phyloP scores from a whole-genome alignment of 2,888 invertebrate species.

The Lissonota sp. region DNA sequence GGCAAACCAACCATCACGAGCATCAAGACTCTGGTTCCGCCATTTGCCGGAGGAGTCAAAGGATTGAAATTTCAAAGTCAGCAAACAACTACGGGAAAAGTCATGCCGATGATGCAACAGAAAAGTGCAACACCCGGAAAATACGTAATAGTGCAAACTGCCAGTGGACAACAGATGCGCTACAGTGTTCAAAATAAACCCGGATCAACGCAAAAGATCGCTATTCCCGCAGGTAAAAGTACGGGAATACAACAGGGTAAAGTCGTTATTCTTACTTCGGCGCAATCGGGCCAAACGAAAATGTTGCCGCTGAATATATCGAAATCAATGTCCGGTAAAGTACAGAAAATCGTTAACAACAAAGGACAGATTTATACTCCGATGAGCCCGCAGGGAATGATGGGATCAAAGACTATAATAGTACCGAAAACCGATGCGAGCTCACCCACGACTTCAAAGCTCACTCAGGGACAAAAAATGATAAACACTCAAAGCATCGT shows the following conservation, averaged over 20 bases:
- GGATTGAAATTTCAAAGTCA: constrained; percentile 77
- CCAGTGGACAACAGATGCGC: constrained; percentile 77
- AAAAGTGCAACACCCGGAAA: constrained; percentile 76
- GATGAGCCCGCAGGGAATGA: constrained; percentile 71
- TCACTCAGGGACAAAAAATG: constrained; percentile 82
- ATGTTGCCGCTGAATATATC: constrained; percentile 77
- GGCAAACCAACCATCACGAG: constrained; percentile 81
- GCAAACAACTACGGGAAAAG: constrained; percentile 69
- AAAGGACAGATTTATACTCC: constrained; percentile 85
- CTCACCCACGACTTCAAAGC: constrained; percentile 79
- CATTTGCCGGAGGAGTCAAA: constrained; percentile 77
- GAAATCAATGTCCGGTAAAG: constrained; percentile 84
- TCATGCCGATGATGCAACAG: constrained; percentile 72
- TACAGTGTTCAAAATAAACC: constrained; percentile 78
- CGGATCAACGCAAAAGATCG: constrained; percentile 75
- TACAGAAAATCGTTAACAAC: constrained; percentile 85
- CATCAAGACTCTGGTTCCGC: constrained; percentile 80
- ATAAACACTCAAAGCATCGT: constrained; percentile 80
- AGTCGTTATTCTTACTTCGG: constrained; percentile 81
- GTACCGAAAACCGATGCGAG: constrained; percentile 81
- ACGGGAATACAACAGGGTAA: constrained; percentile 80
- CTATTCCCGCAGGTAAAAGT: constrained; percentile 74
- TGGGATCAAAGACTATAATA: constrained; percentile 73
- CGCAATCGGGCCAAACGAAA: constrained; percentile 77
- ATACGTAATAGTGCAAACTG: constrained; percentile 80